phyloP scores from a whole-genome alignment of 2,797 vertebrate genomes.

The Aulostomus chinensis region DNA sequence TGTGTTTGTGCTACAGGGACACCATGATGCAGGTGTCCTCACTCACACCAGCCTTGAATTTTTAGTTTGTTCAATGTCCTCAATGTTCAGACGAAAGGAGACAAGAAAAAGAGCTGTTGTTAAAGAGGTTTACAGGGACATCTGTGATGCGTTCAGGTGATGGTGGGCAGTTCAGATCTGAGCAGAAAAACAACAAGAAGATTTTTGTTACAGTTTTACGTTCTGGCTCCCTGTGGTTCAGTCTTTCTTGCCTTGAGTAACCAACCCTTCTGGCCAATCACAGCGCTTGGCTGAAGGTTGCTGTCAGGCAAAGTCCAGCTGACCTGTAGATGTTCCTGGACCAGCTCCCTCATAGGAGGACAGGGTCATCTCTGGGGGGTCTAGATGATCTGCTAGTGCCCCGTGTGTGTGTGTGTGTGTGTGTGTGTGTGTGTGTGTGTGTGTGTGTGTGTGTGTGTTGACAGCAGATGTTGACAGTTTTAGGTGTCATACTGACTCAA shows the following conservation, averaged over 20 bases:
- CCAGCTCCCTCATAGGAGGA: background rate
- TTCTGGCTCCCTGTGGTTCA: too few species aligned
- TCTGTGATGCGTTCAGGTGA: background rate
- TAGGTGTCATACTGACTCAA: too few species aligned
- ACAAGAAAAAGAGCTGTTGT: too few species aligned
- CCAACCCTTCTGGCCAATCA: slow-evolving; percentile 17
- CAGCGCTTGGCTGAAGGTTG: slow-evolving; percentile 17
- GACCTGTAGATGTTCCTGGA: slow-evolving; percentile 31
- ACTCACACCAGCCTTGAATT: too few species aligned
- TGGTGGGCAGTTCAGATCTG: too few species aligned
- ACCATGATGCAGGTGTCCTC: too few species aligned
- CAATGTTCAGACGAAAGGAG: too few species aligned
- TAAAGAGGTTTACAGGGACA: background rate
- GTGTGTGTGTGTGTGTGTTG: background rate
- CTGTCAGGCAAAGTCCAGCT: background rate
- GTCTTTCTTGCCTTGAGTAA: too few species aligned
- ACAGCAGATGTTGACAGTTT: background rate
- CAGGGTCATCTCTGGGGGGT: slow-evolving; percentile 4
- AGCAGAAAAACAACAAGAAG: too few species aligned
- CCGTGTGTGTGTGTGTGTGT: background rate
- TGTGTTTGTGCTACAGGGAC: too few species aligned
- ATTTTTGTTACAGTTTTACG: too few species aligned
- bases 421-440: background rate
- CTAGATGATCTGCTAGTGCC: background rate
- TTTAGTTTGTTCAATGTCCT: too few species aligned